A percentile compares a stretch with the other conserved stretches of the same genome.
phyloP scores from a whole-genome alignment of 2,888 invertebrate genomes.

The Eilema depressum region DNA sequence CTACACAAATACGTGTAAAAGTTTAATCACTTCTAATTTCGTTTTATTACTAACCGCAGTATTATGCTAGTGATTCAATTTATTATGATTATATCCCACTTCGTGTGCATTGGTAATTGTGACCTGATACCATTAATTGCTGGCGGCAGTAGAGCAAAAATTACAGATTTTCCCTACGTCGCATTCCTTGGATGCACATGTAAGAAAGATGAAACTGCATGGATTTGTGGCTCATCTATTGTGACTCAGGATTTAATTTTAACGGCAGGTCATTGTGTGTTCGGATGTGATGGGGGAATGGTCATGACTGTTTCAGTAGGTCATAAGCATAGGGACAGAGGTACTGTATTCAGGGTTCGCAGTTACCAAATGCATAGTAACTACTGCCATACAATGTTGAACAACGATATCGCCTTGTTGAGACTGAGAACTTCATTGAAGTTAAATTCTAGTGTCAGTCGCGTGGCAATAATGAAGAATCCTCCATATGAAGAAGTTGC shows the following conservation, averaged over 20 bases:
- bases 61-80: conserved; percentile 7
- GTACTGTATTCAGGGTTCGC: not conserved
- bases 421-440: conserved; percentile 24
- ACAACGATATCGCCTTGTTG: conserved; percentile 53
- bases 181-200: conserved; percentile 7
- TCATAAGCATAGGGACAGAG: conserved; percentile 13
- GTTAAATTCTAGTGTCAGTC: conserved; percentile 36
- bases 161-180: conserved; percentile 5
- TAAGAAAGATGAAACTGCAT: conserved; percentile 3
- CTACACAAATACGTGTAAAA: not conserved
- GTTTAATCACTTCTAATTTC: not conserved
- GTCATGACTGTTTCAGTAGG: conserved; percentile 23
- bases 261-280: conserved; percentile 43
- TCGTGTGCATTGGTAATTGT: not conserved
- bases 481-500: conserved; percentile 28
- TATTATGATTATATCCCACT: not conserved
- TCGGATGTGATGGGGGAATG: not conserved
- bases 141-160: conserved; percentile 8
- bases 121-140: conserved; percentile 3
- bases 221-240: conserved; percentile 47
- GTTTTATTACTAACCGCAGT: not conserved
- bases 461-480: conserved; percentile 37
- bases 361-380: conserved; percentile 46
- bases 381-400: conserved; percentile 30
- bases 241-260: conserved; percentile 40